phyloP scores from a whole-genome alignment of 2,113 vertebrate species.

The Phalacrocorax carbo region DNA sequence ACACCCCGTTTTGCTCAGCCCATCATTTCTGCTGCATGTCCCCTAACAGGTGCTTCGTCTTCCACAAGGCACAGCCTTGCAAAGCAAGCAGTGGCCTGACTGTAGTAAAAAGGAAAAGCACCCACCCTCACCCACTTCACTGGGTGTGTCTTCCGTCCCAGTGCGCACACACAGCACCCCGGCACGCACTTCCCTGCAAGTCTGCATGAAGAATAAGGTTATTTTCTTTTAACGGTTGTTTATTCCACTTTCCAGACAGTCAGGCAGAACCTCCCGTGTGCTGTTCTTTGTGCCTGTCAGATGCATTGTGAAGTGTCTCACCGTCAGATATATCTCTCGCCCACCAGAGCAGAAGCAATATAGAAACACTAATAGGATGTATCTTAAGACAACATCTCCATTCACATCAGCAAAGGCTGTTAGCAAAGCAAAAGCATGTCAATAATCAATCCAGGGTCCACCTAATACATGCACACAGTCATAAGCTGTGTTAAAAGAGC shows the following conservation, averaged over 20 bases:
- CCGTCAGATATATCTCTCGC: background rate
- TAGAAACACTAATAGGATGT: background rate
- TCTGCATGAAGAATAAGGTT: background rate
- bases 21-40: fast-evolving
- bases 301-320: background rate
- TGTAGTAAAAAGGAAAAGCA: background rate
- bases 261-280: background rate
- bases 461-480: background rate
- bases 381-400: background rate
- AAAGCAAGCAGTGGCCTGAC: background rate
- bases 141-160: background rate
- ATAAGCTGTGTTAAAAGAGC: background rate
- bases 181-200: fast-evolving
- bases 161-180: background rate
- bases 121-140: background rate
- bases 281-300: background rate
- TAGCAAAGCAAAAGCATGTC: background rate
- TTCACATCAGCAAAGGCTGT: background rate
- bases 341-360: background rate
- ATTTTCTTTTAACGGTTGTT: background rate
- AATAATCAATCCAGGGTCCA: background rate
- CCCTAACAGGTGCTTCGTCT: fast-evolving
- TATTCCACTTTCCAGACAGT: background rate
- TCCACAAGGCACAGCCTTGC: background rate
- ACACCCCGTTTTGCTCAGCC: background rate